phyloP scores from a whole-genome alignment of 2,113 vertebrate genomes.

The Myiozetetes cayanensis region DNA sequence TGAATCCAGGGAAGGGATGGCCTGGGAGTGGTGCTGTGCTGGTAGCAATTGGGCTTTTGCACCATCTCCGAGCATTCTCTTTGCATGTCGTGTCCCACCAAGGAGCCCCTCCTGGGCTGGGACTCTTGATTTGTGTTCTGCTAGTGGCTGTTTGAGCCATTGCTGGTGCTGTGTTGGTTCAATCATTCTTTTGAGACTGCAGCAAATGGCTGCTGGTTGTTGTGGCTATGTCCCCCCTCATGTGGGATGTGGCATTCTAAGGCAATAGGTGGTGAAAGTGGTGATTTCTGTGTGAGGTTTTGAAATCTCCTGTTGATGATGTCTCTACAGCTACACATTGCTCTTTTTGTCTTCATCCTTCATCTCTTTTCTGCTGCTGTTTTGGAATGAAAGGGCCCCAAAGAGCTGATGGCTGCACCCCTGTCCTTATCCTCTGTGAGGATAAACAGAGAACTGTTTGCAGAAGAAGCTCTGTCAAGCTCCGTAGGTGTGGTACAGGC shows the following conservation, averaged over 20 bases:
- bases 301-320: neutral
- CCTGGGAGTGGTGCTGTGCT: neutral
- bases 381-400: neutral
- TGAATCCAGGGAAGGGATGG: fast-evolving
- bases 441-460: too few relatives aligned
- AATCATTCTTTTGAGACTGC: neutral
- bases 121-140: neutral
- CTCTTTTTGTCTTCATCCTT: neutral
- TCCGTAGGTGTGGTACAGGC: neutral
- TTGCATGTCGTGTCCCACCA: fast-evolving
- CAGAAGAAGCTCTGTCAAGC: neutral
- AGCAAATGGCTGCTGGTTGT: neutral
- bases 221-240: fast-evolving
- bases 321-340: too few relatives aligned
- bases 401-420: neutral
- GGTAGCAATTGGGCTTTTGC: neutral
- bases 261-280: neutral
- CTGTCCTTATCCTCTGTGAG: neutral
- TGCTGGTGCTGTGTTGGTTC: fast-evolving
- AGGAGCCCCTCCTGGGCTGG: neutral
- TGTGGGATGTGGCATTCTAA: neutral
- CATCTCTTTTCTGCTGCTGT: fast-evolving
- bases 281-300: fast-evolving
- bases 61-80: fast-evolving
- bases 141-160: fast-evolving